Evolutionary conservation across 2,888 invertebrate genomes (phyloP).

Genomic region (Oscheius sp.): DNA sequence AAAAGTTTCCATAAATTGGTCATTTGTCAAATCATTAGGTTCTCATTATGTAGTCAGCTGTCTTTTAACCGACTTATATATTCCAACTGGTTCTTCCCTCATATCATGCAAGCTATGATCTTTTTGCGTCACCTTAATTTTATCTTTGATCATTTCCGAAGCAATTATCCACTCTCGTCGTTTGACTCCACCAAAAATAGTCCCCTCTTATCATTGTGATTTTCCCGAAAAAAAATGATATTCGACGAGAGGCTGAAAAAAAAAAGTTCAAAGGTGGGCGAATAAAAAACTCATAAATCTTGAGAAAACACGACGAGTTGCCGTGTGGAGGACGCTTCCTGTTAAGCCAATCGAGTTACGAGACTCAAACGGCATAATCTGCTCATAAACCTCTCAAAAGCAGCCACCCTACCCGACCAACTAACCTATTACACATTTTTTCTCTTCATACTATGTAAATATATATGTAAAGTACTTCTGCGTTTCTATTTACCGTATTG

Average conservation of each 20-base stretch:
- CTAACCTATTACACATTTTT: not conserved
- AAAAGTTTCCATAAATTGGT: no score
- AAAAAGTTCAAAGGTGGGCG: not conserved
- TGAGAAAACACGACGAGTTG: not conserved
- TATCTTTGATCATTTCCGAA: no score
- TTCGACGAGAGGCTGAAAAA: not conserved
- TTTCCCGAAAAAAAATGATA: not conserved
- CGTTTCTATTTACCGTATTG: no score
- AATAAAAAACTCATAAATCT: constrained; percentile 5
- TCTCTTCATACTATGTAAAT: not conserved
- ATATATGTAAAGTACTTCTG: no score
- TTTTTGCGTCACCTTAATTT: no score
- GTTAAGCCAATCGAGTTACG: constrained; percentile 29
- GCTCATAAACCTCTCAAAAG: constrained; percentile 20
- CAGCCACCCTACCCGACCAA: not conserved
- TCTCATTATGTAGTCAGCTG: no score
- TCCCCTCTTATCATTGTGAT: not conserved
- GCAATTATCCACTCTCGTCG: no score
- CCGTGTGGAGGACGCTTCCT: constrained; percentile 19
- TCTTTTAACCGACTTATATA: no score
- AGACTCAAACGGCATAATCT: constrained; percentile 21
- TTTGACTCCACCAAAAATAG: no score
- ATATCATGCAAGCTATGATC: no score
- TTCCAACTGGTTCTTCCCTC: no score
- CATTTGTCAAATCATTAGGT: no score